A percentile compares a stretch with the other conserved stretches of the same genome.
These are phyloP conservation scores for Bombus confusus DNA, from an alignment of 1,140 invertebrate genomes.

Conservation along the genomic window DNA sequence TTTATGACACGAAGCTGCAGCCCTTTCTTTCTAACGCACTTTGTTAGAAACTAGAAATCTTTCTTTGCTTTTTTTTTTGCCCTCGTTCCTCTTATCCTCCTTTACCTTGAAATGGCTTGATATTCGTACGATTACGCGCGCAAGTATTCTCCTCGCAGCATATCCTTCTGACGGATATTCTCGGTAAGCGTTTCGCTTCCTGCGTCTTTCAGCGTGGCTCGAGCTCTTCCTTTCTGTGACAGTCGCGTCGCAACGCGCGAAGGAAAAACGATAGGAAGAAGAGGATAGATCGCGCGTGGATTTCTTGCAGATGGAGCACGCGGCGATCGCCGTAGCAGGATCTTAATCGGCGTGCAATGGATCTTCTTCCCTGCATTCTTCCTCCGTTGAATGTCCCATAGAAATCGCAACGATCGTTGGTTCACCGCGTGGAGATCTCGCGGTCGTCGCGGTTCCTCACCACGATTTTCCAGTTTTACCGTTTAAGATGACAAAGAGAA, in stretches of 20 bases:
- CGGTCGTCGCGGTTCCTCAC: not conserved
- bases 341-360: constrained; percentile 36
- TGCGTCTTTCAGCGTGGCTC: constrained; percentile 64
- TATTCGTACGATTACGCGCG: not conserved
- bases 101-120: not conserved
- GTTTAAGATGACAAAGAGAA: not conserved
- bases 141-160: not conserved
- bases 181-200: constrained; percentile 72
- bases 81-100: not conserved
- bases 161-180: constrained; percentile 59
- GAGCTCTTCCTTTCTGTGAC: not conserved
- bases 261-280: constrained; percentile 22
- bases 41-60: not conserved
- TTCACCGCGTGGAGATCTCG: not conserved
- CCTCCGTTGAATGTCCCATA: not conserved
- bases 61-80: not conserved
- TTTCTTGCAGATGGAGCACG: constrained; percentile 9
- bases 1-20: not conserved
- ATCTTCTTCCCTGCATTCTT: constrained; percentile 19
- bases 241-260: too few relatives aligned
- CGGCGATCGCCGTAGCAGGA: constrained; percentile 20
- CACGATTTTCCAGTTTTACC: not conserved
- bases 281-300: constrained; percentile 32
- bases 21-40: not conserved
- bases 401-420: not conserved